phyloP scores from a whole-genome alignment of 1,140 invertebrate species.

The Drosophila orena region DNA sequence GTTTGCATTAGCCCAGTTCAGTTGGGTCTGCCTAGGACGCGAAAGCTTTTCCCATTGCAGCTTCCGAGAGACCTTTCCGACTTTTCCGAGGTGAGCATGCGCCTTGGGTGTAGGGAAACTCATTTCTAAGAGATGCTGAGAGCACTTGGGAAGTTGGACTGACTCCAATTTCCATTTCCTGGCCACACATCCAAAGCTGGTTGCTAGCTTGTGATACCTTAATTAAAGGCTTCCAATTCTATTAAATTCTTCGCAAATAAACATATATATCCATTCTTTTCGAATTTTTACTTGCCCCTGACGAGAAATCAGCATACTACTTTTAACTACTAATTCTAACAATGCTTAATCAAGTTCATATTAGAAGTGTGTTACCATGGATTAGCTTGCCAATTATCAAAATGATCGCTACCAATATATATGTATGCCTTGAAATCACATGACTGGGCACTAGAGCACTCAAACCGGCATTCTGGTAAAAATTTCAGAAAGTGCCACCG shows the following conservation, averaged over 20 bases:
- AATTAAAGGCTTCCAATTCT: too few species aligned
- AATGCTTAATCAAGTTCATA: too few species aligned
- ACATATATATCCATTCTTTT: too few species aligned
- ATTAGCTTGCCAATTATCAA: not conserved
- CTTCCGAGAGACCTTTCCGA: constrained; percentile 1
- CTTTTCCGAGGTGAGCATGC: constrained; percentile 48
- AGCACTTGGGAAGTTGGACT: constrained; percentile 7
- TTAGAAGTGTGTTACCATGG: too few species aligned
- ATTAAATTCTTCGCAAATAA: too few species aligned
- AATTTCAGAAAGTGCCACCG: constrained; percentile 3
- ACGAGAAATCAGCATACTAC: too few species aligned
- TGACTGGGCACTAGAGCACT: constrained; percentile 1
- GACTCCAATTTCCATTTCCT: constrained; percentile 10
- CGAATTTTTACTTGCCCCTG: too few species aligned
- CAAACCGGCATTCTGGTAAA: not conserved
- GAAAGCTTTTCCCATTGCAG: constrained; percentile 52
- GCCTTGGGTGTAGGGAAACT: constrained; percentile 4
- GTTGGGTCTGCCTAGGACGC: constrained; percentile 14
- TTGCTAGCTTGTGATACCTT: not conserved
- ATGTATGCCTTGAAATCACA: not conserved
- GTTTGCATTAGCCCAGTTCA: constrained; percentile 35
- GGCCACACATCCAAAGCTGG: constrained; percentile 4
- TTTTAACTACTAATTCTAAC: too few species aligned
- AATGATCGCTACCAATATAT: not conserved
- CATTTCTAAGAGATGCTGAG: constrained; percentile 1